Evolutionary conservation across 2,797 vertebrate genomes (phyloP).

Genomic region (Gymnothorax reevesii): DNA sequence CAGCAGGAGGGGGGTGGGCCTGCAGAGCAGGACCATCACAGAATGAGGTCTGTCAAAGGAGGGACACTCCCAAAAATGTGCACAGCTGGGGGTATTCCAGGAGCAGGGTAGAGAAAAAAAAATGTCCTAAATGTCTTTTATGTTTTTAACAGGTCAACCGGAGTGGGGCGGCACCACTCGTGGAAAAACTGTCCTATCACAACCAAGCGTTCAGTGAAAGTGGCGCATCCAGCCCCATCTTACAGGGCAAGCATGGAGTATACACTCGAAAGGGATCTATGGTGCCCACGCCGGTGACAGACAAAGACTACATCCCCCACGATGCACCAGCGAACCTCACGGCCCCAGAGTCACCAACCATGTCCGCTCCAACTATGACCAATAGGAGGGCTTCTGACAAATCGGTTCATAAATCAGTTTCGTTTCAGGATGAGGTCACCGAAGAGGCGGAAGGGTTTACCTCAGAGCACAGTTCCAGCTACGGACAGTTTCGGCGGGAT

Average conservation of each 20-base stretch:
- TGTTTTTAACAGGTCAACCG: constrained; percentile 57
- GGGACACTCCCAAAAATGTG: no score
- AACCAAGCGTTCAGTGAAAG: constrained; percentile 49
- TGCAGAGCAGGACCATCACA: no score
- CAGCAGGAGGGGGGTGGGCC: no score
- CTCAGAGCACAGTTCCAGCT: neutral
- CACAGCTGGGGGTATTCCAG: neutral
- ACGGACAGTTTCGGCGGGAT: neutral
- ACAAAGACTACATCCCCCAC: constrained; percentile 20
- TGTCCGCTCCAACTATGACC: constrained; percentile 2
- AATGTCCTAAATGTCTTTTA: constrained; percentile 40
- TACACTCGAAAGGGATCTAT: constrained; percentile 59
- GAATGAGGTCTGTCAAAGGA: no score
- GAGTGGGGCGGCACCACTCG: constrained; percentile 36
- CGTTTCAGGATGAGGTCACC: constrained; percentile 18
- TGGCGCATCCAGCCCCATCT: constrained; percentile 38
- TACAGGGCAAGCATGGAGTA: constrained; percentile 53
- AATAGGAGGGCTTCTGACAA: constrained; percentile 20
- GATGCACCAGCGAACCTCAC: constrained; percentile 40
- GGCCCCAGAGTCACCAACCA: constrained; percentile 39
- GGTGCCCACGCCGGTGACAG: neutral
- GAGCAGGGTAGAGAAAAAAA: neutral
- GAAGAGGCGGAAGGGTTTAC: neutral
- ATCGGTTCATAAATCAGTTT: constrained; percentile 21
- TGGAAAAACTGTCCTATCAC: constrained; percentile 52